These are phyloP conservation scores for Tipula vernalis DNA, from an alignment of 2,888 invertebrate species.

Conservation along the genomic window DNA sequence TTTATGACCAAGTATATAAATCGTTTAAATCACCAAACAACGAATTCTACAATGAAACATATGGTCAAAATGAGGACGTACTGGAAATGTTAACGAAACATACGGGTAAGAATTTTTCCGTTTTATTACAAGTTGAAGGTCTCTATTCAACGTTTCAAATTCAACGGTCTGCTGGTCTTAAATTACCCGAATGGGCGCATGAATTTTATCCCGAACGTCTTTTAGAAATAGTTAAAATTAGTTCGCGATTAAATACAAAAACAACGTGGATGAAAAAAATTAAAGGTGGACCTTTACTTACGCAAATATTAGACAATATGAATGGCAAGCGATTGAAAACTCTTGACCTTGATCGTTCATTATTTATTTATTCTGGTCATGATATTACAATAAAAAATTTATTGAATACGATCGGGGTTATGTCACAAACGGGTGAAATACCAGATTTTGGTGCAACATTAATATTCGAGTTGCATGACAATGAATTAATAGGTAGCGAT, in stretches of 20 bases:
- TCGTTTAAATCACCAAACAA: not conserved
- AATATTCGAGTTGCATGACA: conserved; percentile 58
- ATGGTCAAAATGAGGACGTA: not conserved
- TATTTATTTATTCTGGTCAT: conserved; percentile 66
- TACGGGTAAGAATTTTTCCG: not conserved
- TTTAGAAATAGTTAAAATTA: not conserved
- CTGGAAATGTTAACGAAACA: not conserved
- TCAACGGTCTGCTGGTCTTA: not conserved
- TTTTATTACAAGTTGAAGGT: not conserved
- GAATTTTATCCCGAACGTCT: not conserved
- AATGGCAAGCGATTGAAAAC: conserved; percentile 36
- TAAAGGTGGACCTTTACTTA: conserved; percentile 40
- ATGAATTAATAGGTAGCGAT: conserved; percentile 21
- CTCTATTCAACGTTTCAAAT: not conserved
- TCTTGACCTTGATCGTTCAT: conserved; percentile 36
- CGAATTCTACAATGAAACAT: not conserved
- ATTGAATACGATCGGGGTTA: conserved; percentile 58
- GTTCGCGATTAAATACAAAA: not conserved
- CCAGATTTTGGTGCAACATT: conserved; percentile 69
- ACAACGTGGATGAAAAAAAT: not conserved
- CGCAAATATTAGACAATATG: conserved; percentile 53
- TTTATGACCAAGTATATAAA: conserved; percentile 35
- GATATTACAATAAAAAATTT: conserved; percentile 69
- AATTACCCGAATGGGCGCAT: not conserved
- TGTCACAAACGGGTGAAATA: conserved; percentile 43